Conservation (phyloP, 2,797 vertebrate species). For the Okamejei kenojei region DNA sequence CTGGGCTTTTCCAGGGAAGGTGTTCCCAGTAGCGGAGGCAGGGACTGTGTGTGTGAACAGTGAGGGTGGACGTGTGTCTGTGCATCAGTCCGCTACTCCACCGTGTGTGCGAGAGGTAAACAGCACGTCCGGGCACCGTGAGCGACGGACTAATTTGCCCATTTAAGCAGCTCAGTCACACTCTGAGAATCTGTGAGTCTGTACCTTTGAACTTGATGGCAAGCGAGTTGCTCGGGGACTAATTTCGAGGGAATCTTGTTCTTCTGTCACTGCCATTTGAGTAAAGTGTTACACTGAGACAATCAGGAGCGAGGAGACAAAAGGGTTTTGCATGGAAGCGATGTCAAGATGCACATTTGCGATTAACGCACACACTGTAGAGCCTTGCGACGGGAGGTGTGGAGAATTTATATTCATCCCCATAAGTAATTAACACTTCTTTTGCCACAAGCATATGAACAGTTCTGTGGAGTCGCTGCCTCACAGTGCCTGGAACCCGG, state of each 20-base stretch:
- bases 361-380: not conserved
- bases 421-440: not conserved
- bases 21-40: too few species aligned
- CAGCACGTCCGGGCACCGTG: not conserved
- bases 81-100: not conserved
- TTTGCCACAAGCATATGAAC: not conserved
- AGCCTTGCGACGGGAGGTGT: not conserved
- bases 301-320: not conserved
- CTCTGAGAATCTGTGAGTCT: not conserved
- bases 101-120: not conserved
- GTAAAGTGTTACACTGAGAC: not conserved
- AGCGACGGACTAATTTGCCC: not conserved
- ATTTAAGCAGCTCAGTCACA: not conserved
- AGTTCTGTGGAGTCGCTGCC: too few species aligned
- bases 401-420: not conserved
- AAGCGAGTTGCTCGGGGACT: not conserved
- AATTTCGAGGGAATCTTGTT: not conserved
- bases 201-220: not conserved
- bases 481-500: too few species aligned
- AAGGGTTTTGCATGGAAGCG: not conserved
- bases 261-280: not conserved
- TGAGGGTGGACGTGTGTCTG: too few species aligned
- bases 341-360: not conserved
- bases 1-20: too few species aligned
- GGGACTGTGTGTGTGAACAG: too few species aligned